Percentiles rank a stretch among this genome's conserved stretches.
Conservation (phyloP, 2,113 vertebrate genomes). For the Cynopterus brachyotis region DNA sequence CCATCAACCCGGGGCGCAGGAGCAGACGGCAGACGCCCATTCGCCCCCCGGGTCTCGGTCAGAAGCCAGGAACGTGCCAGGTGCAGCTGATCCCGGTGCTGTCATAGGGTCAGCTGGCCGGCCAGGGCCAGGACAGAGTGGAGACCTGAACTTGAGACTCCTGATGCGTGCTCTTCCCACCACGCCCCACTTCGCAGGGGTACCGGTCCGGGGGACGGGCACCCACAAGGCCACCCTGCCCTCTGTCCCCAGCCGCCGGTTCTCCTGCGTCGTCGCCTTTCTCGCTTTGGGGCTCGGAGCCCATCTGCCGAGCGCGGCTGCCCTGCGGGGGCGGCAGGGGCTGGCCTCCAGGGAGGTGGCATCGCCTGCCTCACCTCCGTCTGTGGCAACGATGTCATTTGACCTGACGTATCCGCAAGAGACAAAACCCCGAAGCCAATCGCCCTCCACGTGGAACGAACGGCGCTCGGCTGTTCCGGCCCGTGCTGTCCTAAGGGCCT, state of each 20-base stretch:
- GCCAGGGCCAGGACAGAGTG: not conserved
- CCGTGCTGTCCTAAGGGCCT: constrained; percentile 87
- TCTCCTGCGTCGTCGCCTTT: rapidly evolving
- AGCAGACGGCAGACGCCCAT: not conserved
- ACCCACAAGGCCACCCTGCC: not conserved
- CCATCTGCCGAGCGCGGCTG: rapidly evolving
- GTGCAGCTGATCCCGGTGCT: not conserved
- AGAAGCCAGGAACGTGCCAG: not conserved
- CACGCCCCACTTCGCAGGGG: rapidly evolving
- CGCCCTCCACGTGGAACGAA: constrained; percentile 82
- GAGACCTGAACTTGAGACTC: not conserved
- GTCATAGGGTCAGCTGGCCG: not conserved
- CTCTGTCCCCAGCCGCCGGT: not conserved
- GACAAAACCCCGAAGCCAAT: constrained; percentile 83
- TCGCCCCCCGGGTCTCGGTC: not conserved
- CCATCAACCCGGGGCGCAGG: not conserved
- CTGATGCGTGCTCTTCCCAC: not conserved
- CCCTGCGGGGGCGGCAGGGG: not conserved
- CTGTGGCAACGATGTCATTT: constrained; percentile 68
- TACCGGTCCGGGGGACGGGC: not conserved
- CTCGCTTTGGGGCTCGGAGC: not conserved
- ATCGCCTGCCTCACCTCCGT: constrained; percentile 46
- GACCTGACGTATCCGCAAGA: constrained; percentile 73
- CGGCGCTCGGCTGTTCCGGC: constrained; percentile 81
- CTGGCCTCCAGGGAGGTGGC: not conserved